These are phyloP conservation scores for Lordiphosa mommai DNA, from an alignment of 1,140 invertebrate species.

Conservation along the genomic window DNA sequence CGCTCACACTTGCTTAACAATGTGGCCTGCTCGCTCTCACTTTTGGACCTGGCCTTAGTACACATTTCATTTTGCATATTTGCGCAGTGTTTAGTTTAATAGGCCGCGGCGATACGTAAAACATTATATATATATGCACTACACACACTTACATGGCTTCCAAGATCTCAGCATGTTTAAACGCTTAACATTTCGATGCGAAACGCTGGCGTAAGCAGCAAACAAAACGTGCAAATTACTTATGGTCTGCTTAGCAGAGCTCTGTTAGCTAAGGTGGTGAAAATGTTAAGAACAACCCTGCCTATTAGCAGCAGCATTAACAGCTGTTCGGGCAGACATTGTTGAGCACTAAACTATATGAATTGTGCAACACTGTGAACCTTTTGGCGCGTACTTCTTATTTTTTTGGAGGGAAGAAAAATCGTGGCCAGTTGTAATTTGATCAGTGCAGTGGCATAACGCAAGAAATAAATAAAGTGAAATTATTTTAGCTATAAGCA, in stretches of 20 bases:
- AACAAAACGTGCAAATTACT: conserved; percentile 34
- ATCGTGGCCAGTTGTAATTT: conserved; percentile 69
- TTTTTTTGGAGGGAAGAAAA: conserved; percentile 37
- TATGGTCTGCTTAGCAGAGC: conserved; percentile 20
- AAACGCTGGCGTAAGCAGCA: conserved; percentile 21
- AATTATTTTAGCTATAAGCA: conserved; percentile 23
- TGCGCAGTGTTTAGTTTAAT: conserved; percentile 17
- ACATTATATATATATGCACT: not conserved
- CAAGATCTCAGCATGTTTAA: conserved; percentile 16
- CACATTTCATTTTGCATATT: conserved; percentile 21
- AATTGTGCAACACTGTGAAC: conserved; percentile 23
- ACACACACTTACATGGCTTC: conserved; percentile 54
- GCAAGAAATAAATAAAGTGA: conserved; percentile 34
- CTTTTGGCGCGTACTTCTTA: conserved; percentile 57
- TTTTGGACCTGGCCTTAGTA: not conserved
- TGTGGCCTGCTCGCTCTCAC: conserved; percentile 37
- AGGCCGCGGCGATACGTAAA: not conserved
- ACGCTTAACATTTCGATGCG: conserved; percentile 25
- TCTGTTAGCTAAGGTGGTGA: conserved; percentile 29
- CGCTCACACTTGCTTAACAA: conserved; percentile 14
- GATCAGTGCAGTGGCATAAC: conserved; percentile 58
- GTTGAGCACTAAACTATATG: too few species aligned
- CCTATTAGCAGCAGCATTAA: not conserved
- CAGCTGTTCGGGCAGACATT: conserved; percentile 29
- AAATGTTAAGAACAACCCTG: conserved; percentile 47